Evolutionary conservation across 2,113 vertebrate genomes (phyloP).

Genomic region (Chaenogobius annularis): DNA sequence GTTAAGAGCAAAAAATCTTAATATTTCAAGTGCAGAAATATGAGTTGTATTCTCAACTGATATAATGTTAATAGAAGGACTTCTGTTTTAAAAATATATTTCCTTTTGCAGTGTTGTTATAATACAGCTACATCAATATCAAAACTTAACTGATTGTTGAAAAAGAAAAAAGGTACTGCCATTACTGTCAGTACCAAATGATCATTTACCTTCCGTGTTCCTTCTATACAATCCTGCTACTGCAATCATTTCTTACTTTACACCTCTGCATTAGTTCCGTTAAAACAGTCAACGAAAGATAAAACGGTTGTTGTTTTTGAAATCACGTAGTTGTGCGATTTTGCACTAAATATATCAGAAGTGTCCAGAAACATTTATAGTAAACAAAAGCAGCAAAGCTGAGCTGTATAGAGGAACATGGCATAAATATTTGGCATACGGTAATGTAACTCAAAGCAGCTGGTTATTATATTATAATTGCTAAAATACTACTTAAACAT

Average conservation of each 20-base stretch:
- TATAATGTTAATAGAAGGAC: too few relatives aligned
- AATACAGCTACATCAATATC: neutral
- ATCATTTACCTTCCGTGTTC: neutral
- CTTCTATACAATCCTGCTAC: neutral
- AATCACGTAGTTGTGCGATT: neutral
- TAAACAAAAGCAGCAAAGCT: slow-evolving; percentile 12
- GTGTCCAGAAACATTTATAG: neutral
- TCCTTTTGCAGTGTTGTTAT: neutral
- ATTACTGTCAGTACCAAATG: too few relatives aligned
- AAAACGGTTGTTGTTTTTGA: slow-evolving; percentile 9
- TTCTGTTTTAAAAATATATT: neutral
- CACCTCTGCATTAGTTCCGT: slow-evolving; percentile 17
- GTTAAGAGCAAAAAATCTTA: too few relatives aligned
- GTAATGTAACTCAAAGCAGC: slow-evolving; percentile 8
- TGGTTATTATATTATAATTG: neutral
- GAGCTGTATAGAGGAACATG: neutral
- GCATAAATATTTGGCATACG: neutral
- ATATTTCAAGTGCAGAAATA: neutral
- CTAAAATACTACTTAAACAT: slow-evolving; percentile 11
- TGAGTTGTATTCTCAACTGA: too few relatives aligned
- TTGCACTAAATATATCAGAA: neutral
- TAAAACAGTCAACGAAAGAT: slow-evolving; percentile 13
- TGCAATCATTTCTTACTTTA: neutral
- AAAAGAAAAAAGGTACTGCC: too few relatives aligned
- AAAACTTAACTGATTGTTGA: neutral